Percentiles rank a stretch among this genome's conserved stretches.
Evolutionary conservation across 2,797 vertebrate genomes (phyloP).

Genomic region (Gadopsis bispinosus): DNA sequence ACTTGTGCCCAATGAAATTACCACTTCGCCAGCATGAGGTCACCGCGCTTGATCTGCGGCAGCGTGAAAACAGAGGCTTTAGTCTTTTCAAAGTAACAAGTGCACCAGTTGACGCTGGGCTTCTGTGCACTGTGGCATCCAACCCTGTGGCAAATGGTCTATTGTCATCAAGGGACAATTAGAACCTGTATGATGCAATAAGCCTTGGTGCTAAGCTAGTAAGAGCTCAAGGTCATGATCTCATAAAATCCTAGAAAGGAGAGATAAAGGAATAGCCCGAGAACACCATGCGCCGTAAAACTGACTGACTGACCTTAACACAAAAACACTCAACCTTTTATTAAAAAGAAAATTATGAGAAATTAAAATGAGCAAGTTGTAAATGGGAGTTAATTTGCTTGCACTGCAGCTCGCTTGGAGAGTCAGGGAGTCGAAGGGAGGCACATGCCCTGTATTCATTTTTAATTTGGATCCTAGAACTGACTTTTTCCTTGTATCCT

Average conservation of each 20-base stretch:
- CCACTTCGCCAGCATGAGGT: conserved; percentile 45
- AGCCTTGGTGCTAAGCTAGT: conserved; percentile 39
- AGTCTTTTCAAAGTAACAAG: conserved; percentile 32
- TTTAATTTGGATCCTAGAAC: conserved; percentile 30
- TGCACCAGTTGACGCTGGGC: not conserved
- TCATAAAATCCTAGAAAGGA: conserved; percentile 40
- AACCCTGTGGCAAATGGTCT: conserved; percentile 24
- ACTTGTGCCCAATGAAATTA: conserved; percentile 48
- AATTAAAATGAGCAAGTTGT: conserved; percentile 28
- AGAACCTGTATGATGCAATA: conserved; percentile 32
- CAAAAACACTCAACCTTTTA: conserved; percentile 30
- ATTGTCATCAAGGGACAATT: conserved; percentile 44
- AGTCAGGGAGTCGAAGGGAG: conserved; percentile 39
- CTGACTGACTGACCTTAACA: conserved; percentile 30
- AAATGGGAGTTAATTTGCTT: conserved; percentile 30
- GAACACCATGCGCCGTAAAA: conserved; percentile 20
- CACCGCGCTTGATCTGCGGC: conserved; percentile 32
- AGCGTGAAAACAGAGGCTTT: conserved; percentile 20
- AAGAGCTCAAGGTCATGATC: conserved; percentile 30
- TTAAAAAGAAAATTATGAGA: conserved; percentile 23
- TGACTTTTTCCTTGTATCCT: not conserved
- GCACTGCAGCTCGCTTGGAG: conserved; percentile 2
- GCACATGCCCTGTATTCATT: conserved; percentile 30
- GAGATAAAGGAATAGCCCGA: conserved; percentile 2
- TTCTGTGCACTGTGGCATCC: not conserved